Base-by-base conservation (phyloP, 2,888 invertebrate species). In the Limenitis camilla region DNA sequence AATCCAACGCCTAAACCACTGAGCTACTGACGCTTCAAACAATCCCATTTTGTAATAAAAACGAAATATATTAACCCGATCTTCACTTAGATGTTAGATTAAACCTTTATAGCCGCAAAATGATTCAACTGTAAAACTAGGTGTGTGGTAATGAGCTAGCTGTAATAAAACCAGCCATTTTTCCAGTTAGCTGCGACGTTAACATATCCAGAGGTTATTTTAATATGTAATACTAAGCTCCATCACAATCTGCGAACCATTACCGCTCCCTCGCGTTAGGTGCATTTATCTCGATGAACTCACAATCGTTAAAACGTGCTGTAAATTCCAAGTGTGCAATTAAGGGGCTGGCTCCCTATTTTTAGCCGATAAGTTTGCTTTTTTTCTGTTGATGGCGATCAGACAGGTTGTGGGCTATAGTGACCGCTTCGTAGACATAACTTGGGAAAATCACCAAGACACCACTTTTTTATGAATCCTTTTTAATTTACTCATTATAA, bases 301-400 rank as follows among this genome's bases (percentile, higher is more conserved):
- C 65, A 64, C 66, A 69, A 73, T 78, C 80, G 78, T 80, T 81
- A 80, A 77, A 74, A 72, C 71, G 73, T 72, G 77, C 72, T 74
- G 78, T 81, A 79, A 81, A 83, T 81, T 78, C 82, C 81, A 72
- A 78, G 73, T 70, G 68, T 72, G 78, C 79, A 74, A 81, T 82
- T 82, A 83, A 78, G 78, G 74, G 63, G 66, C 75, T 59, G 67
- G 67, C 69, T 73, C 63, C 71, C 78, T 84, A 84, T 84, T 82
- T 84, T 83, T 84, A 84, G 82, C 73, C 66, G 66, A 63, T 62
- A 69, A 66, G 62, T 56, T 61, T 67, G 66, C 63, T 76, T 79
- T 76, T 76, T 74, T 66, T 63, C 55, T 66, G 63, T 64, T 61
- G 66, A 65, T 64, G 49, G 62, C 58, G 56, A 62, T 61, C 51